Percentiles rank a stretch among this genome's conserved stretches.
These are phyloP conservation scores for Alviniconcha marisindica DNA, from an alignment of 1,140 invertebrate genomes.

Conservation along the genomic window DNA sequence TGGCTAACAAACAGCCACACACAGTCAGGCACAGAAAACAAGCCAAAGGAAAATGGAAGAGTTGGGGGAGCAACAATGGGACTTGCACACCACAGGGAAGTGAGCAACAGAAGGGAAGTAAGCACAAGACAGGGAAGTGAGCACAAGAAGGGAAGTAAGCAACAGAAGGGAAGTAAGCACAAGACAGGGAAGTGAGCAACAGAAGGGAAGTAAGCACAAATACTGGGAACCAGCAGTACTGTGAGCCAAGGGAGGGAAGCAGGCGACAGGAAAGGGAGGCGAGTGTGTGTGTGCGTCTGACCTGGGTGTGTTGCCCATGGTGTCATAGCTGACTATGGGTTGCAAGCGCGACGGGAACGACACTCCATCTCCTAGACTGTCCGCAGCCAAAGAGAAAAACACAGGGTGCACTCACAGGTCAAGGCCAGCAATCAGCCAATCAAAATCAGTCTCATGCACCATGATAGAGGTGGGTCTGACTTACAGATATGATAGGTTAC, in stretches of 20 bases:
- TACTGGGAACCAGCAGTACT: not conserved
- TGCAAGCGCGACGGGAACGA: conserved; percentile 88
- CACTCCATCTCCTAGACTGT: conserved; percentile 92
- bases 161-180: not conserved
- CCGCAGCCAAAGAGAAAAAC: conserved; percentile 50
- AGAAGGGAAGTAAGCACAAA: not conserved
- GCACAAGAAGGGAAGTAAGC: not conserved
- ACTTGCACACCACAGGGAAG: too few species aligned
- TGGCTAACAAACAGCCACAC: too few species aligned
- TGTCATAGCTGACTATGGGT: conserved; percentile 83
- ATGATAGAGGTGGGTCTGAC: too few species aligned
- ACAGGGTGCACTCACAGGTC: conserved; percentile 22
- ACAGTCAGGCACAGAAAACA: too few species aligned
- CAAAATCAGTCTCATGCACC: not conserved
- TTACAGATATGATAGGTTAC: too few species aligned
- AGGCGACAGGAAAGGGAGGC: not conserved
- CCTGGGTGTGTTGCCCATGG: conserved; percentile 87
- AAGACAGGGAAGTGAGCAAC: not conserved
- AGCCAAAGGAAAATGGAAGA: too few species aligned
- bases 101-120: too few species aligned
- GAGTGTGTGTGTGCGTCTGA: conserved; percentile 46
- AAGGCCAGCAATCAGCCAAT: conserved; percentile 11
- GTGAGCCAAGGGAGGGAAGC: not conserved
- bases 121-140: not conserved
- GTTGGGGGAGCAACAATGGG: too few species aligned